Percentiles rank a stretch among this genome's conserved stretches.
Evolutionary conservation across 2,797 vertebrate species (phyloP).

Genomic region (Dicrostonyx torquatus): DNA sequence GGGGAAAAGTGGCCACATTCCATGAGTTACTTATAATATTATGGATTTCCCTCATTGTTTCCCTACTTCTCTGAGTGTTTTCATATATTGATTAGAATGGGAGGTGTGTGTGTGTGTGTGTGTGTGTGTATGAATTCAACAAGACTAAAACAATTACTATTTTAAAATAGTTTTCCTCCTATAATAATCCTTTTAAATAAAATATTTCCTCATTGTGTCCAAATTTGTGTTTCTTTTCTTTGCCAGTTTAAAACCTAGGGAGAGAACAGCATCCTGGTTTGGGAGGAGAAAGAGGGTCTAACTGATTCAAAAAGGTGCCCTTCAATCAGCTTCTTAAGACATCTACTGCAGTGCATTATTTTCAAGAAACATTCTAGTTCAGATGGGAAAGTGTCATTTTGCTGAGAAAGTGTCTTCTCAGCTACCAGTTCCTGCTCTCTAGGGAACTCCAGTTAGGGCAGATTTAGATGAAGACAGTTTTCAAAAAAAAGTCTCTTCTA

Average conservation of each 20-base stretch:
- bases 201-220: not conserved
- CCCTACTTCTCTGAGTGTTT: not conserved
- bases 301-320: not conserved
- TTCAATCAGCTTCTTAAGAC: not conserved
- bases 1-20: not conserved
- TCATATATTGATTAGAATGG: not conserved
- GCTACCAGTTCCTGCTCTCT: not conserved
- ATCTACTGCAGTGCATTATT: not conserved
- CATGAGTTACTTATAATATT: not conserved
- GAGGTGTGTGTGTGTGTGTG: not conserved
- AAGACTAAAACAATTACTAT: not conserved
- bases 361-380: conserved; percentile 51
- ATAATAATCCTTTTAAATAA: not conserved
- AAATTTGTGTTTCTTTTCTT: not conserved
- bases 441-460: conserved; percentile 39
- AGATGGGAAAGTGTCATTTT: not conserved
- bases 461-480: conserved; percentile 46
- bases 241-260: not conserved
- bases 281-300: not conserved
- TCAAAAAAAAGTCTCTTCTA: not conserved
- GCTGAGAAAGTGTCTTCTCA: conserved; percentile 44
- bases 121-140: not conserved
- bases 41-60: not conserved
- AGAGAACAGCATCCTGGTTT: not conserved
- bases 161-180: not conserved